phyloP scores from a whole-genome alignment of 2,888 invertebrate genomes.

The Leucania comma region DNA sequence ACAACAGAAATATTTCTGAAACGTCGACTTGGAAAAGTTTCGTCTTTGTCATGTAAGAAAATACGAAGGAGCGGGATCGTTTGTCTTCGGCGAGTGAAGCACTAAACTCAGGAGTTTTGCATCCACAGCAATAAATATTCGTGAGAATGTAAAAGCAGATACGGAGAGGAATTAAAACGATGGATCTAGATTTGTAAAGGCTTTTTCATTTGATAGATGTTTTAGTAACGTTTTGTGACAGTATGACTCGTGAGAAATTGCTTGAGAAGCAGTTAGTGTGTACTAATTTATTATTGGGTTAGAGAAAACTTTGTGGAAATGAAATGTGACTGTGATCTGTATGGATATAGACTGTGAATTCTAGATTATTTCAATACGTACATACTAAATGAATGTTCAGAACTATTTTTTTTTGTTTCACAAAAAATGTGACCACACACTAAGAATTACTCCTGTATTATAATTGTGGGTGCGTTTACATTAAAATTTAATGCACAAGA shows the following conservation, averaged over 20 bases:
- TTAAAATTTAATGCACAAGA: too few species aligned
- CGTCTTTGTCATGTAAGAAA: constrained; percentile 87
- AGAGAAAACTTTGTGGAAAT: background rate
- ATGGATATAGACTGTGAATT: background rate
- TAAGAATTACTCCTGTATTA: too few species aligned
- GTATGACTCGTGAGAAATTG: constrained; percentile 4
- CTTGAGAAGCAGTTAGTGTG: background rate
- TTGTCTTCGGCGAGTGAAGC: constrained; percentile 78
- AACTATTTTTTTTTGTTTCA: too few species aligned
- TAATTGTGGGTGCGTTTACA: too few species aligned
- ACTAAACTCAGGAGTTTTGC: constrained; percentile 79
- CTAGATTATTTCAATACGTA: too few species aligned
- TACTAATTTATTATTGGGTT: background rate
- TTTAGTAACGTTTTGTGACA: constrained; percentile 13
- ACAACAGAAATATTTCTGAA: constrained; percentile 83
- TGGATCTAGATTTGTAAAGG: constrained; percentile 62
- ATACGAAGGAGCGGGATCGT: constrained; percentile 80
- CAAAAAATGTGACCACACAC: too few species aligned
- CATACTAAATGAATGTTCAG: too few species aligned
- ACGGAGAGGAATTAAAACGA: constrained; percentile 65
- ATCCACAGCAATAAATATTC: constrained; percentile 81
- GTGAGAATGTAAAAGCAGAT: constrained; percentile 68
- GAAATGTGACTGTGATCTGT: background rate
- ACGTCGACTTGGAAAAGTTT: constrained; percentile 81
- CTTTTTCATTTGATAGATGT: constrained; percentile 53